Evolutionary conservation across 2,888 invertebrate genomes (phyloP).

Genomic region (Corbicula japonica): DNA sequence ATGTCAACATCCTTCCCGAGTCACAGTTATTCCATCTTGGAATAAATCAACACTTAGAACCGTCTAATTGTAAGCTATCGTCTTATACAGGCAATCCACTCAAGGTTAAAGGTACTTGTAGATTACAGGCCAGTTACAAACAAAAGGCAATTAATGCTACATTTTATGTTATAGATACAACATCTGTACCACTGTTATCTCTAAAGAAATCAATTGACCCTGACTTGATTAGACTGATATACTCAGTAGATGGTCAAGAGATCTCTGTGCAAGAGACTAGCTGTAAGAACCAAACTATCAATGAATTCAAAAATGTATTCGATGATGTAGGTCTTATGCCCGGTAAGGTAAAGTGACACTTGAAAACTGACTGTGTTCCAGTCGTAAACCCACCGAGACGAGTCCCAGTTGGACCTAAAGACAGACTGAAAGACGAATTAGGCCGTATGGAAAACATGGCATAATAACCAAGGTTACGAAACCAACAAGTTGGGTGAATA

Average conservation of each 20-base stretch:
- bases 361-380: conserved; percentile 17
- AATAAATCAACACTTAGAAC: conserved; percentile 9
- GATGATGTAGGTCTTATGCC: conserved; percentile 19
- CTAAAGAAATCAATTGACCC: conserved; percentile 20
- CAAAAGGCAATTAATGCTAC: not conserved
- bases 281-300: not conserved
- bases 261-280: not conserved
- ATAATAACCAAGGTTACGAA: conserved; percentile 11
- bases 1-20: conserved; percentile 24
- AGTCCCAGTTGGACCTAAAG: conserved; percentile 15
- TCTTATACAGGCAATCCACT: conserved; percentile 25
- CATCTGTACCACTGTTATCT: conserved; percentile 1
- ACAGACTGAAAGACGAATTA: conserved; percentile 7
- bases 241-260: conserved; percentile 3
- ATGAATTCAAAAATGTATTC: conserved; percentile 13
- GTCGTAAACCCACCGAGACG: conserved; percentile 31
- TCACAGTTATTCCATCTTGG: not conserved
- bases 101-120: conserved; percentile 10
- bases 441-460: conserved; percentile 15
- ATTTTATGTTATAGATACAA: conserved; percentile 23
- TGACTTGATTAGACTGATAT: conserved; percentile 16
- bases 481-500: conserved; percentile 32
- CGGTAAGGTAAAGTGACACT: conserved; percentile 14
- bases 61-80: conserved; percentile 9
- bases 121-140: conserved; percentile 1